Percentiles rank a stretch among this genome's conserved stretches.
Evolutionary conservation across 2,888 invertebrate species (phyloP).

Genomic region (Drosophila sordidapex): DNA sequence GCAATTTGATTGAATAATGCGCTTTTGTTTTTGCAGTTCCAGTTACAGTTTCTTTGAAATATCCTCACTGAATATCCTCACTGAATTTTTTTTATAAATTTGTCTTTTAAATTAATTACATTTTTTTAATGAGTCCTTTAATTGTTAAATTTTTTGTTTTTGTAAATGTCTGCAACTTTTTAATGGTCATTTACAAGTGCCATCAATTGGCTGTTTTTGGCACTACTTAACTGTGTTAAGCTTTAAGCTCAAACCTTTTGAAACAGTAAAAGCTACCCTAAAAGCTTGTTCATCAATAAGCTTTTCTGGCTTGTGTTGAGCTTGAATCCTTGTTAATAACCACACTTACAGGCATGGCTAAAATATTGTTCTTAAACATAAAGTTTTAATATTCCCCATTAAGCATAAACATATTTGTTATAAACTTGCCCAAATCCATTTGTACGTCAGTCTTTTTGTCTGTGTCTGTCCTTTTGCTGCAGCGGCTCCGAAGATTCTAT

Average conservation of each 20-base stretch:
- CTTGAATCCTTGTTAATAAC: conserved; percentile 19
- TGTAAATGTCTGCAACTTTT: background rate
- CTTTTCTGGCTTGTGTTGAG: background rate
- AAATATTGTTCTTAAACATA: conserved; percentile 1
- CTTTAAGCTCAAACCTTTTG: background rate
- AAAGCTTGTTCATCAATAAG: background rate
- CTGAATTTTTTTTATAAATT: conserved; percentile 6
- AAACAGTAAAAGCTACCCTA: background rate
- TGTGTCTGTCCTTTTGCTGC: background rate
- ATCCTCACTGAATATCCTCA: conserved; percentile 26
- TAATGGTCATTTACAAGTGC: background rate
- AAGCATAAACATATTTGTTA: background rate
- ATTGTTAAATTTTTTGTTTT: no score
- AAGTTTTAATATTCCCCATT: no score
- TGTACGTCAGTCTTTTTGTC: background rate
- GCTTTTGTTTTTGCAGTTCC: conserved; percentile 18
- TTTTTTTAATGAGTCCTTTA: background rate
- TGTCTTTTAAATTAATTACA: background rate
- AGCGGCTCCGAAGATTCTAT: background rate
- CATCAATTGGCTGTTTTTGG: background rate
- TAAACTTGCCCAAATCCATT: background rate
- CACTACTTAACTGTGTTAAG: background rate
- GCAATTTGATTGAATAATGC: conserved; percentile 43
- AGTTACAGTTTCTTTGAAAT: conserved; percentile 32
- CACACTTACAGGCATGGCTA: conserved; percentile 3